Evolutionary conservation across 2,113 vertebrate species (phyloP), one percentile per base, ranked within the genome.

Genomic region (Scortum barcoo): DNA sequence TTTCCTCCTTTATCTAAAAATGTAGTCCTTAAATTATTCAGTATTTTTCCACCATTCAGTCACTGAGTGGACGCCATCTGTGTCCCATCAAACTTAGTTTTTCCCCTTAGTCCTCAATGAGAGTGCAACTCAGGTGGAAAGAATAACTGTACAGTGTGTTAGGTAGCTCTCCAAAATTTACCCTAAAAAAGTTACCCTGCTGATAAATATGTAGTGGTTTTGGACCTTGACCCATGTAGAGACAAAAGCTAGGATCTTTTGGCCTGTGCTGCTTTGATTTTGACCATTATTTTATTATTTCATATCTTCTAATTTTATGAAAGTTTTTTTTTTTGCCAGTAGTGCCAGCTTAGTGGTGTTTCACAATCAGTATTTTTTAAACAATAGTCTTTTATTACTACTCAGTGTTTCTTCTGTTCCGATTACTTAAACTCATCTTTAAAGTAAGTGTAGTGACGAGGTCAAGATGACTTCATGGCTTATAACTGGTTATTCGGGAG

Each of bases 401-500:
- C 6, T 4, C 6, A 4, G 33, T 36, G 6, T 36, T 36, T 28
- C 20, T 11, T 74, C 50, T 44, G 17, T 13, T 68, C 4, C 2
- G 9, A 14, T 72, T 24, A 46, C 38, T 62, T 67, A 14, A 19
- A 74, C 50, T 78, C 38, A 46, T 70, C 73, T 33, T 54, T 66
- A 17, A 71, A 38, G 33, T 42, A 19, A 38, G 26, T 16, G 38
- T 20, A 1, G 65, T 84, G 60, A 78, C 48, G 12, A 20, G 24
- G 58, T 48, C 8, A 28, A 7, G 62, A 61, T 84, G 83, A 80
- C 51, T 83, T 84, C 20, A 76, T 77, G 40, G 44, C 65, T 26
- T 58, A 13, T 69, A 88, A 91, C 90, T 76, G 74, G 88, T 90
- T 86, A 76, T 85, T 89, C 91, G 46, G 58, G 79, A 87, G 65